Evolutionary conservation across 2,113 vertebrate genomes (phyloP).

Genomic region (Dunckerocampus dactyliophorus): DNA sequence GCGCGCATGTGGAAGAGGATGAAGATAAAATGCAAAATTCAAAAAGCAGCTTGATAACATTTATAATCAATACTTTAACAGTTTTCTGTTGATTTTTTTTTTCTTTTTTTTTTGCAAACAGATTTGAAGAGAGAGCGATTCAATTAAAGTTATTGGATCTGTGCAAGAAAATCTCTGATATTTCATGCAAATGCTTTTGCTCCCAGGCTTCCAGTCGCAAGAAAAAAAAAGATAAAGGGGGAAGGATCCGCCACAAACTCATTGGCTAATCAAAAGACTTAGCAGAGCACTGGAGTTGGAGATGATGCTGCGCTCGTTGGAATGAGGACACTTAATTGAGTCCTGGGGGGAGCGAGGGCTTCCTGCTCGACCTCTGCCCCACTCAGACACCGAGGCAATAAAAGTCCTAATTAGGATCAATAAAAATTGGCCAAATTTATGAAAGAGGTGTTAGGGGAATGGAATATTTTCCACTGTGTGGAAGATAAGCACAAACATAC

Average conservation of each 20-base stretch:
- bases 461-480: too few species aligned
- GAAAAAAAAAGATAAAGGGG: constrained; percentile 21
- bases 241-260: constrained; percentile 16
- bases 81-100: constrained; percentile 15
- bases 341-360: constrained; percentile 34
- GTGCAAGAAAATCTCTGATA: constrained; percentile 21
- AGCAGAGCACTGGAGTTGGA: constrained; percentile 38
- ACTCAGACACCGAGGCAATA: not conserved
- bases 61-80: constrained; percentile 23
- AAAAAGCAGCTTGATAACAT: constrained; percentile 49
- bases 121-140: constrained; percentile 1
- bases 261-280: constrained; percentile 54
- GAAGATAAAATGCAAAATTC: constrained; percentile 45
- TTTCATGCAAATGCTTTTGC: constrained; percentile 31
- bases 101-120: not conserved
- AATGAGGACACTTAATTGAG: constrained; percentile 41
- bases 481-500: too few species aligned
- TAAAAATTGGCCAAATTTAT: too few species aligned
- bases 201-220: constrained; percentile 1
- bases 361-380: constrained; percentile 17
- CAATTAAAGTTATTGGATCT: constrained; percentile 22
- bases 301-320: constrained; percentile 23
- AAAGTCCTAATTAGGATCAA: too few species aligned
- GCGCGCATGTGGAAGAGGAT: constrained; percentile 29
- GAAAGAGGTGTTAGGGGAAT: too few species aligned